These are phyloP conservation scores for Myiotriccus ornatus DNA, from an alignment of 2,797 vertebrate species.

Conservation along the genomic window DNA sequence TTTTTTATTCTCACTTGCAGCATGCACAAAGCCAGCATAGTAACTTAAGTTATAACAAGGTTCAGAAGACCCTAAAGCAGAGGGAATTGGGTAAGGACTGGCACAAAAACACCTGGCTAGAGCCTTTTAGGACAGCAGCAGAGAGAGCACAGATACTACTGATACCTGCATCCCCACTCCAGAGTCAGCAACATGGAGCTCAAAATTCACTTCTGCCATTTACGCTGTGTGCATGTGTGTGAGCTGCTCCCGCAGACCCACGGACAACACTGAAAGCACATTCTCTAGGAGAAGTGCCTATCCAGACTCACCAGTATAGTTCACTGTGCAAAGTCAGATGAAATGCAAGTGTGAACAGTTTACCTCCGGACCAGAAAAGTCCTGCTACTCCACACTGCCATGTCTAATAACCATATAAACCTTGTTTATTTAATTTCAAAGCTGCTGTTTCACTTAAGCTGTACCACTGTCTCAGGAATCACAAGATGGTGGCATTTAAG, in stretches of 20 bases:
- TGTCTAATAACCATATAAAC: conserved; percentile 26
- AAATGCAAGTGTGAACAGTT: conserved; percentile 29
- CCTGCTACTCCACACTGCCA: background rate
- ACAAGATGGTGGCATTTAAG: conserved; percentile 29
- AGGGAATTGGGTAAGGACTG: background rate
- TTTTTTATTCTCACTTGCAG: background rate
- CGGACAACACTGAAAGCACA: background rate
- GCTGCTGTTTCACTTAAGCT: conserved; percentile 31
- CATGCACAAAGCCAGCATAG: background rate
- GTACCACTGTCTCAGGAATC: background rate
- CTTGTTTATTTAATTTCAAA: conserved; percentile 53
- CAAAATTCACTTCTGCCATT: background rate
- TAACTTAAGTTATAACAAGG: conserved; percentile 15
- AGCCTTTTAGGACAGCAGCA: background rate
- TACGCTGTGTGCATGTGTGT: background rate
- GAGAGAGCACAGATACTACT: background rate
- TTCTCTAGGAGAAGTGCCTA: background rate
- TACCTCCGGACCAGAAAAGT: conserved; percentile 22
- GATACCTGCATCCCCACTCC: background rate
- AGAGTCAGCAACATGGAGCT: background rate
- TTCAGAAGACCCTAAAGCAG: background rate
- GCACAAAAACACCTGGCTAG: background rate
- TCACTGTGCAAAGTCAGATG: background rate
- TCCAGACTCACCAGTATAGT: background rate
- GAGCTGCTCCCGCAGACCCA: background rate